These are phyloP conservation scores for Caenorhabditis sulstoni DNA, from an alignment of 2,888 invertebrate species.

Conservation along the genomic window DNA sequence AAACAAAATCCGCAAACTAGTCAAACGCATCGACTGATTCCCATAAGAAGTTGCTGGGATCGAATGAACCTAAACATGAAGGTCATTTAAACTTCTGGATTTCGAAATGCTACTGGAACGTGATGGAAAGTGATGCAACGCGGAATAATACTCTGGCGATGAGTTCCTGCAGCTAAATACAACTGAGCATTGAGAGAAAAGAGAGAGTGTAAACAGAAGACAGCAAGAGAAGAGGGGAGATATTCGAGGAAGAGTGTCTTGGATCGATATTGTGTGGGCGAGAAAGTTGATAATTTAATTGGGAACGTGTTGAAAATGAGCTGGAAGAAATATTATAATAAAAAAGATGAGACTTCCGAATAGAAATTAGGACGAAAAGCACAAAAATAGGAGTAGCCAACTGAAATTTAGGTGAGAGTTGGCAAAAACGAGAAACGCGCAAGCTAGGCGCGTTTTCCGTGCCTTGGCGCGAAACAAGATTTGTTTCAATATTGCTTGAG, in stretches of 20 bases:
- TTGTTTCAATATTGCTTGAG: no score
- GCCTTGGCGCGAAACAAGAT: slow-evolving; percentile 25
- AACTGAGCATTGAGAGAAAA: slow-evolving; percentile 30
- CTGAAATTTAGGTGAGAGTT: not conserved
- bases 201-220: slow-evolving; percentile 33
- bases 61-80: slow-evolving; percentile 25
- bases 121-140: slow-evolving; percentile 57
- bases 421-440: slow-evolving; percentile 17
- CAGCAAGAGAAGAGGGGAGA: not conserved
- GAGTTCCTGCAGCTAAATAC: slow-evolving; percentile 1
- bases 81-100: slow-evolving; percentile 14
- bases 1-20: slow-evolving; percentile 29
- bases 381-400: not conserved
- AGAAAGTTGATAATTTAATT: not conserved
- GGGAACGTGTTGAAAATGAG: not conserved
- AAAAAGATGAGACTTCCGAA: not conserved
- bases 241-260: not conserved
- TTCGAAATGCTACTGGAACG: slow-evolving; percentile 49
- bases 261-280: not conserved
- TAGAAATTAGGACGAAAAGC: not conserved
- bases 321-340: not conserved
- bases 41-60: slow-evolving; percentile 40
- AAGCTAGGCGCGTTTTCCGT: slow-evolving; percentile 15
- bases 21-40: slow-evolving; percentile 53
- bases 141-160: slow-evolving; percentile 14